These are phyloP conservation scores for Criorhina ranunculi DNA, from an alignment of 2,888 invertebrate genomes.

Conservation along the genomic window DNA sequence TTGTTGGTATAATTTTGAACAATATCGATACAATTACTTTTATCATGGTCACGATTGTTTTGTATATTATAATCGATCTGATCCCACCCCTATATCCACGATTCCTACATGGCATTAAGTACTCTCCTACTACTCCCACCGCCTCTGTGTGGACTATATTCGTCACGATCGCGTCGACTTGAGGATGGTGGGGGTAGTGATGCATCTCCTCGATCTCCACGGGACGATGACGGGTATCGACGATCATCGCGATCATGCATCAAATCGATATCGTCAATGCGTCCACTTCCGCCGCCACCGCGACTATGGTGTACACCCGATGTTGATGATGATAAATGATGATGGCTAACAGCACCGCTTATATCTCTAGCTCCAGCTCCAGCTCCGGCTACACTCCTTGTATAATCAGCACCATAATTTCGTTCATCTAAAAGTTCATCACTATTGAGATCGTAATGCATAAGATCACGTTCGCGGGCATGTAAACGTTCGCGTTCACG, in stretches of 20 bases:
- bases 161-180: conserved; percentile 83
- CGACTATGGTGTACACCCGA: conserved; percentile 79
- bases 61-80: conserved; percentile 83
- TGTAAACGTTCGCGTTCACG: conserved; percentile 82
- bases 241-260: conserved; percentile 82
- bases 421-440: conserved; percentile 84
- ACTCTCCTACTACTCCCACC: conserved; percentile 85
- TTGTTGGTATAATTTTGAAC: conserved; percentile 74
- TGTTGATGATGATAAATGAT: conserved; percentile 75
- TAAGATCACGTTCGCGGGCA: conserved; percentile 84
- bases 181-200: conserved; percentile 80
- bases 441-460: conserved; percentile 84
- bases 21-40: conserved; percentile 72
- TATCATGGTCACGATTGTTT: conserved; percentile 72
- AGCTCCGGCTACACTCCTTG: conserved; percentile 80
- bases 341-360: conserved; percentile 58
- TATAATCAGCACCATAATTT: conserved; percentile 82
- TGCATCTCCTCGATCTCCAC: conserved; percentile 81
- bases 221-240: conserved; percentile 78
- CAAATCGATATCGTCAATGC: conserved; percentile 83
- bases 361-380: conserved; percentile 77
- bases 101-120: conserved; percentile 85
- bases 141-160: conserved; percentile 85
- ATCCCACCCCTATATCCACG: conserved; percentile 85
- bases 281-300: conserved; percentile 76